Base-by-base conservation (phyloP, 2,797 vertebrate species). In the Toxotes lorentzi region DNA sequence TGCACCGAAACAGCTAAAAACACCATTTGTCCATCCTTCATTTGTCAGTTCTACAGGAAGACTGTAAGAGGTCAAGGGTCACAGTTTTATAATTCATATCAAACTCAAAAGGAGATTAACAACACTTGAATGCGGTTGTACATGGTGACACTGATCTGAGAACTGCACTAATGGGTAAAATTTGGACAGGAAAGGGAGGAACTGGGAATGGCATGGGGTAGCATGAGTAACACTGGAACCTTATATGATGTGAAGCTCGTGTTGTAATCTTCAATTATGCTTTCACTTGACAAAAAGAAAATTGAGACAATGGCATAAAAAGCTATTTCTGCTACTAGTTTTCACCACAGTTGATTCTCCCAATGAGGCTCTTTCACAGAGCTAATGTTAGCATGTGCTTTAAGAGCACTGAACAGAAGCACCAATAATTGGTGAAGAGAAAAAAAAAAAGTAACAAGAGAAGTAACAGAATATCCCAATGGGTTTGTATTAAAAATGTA, bases 31-130 rank as follows among this genome's bases (percentile, higher is more conserved):
- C 64, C 9, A 6, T 86, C 87, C 89, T 88, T 91, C 86, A 83
- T 88, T 72, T 76, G 45, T 85, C 56, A 71, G 63, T 77, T 65
- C 34, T 79, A 67, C 72, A 69, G 89, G 87, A 91, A 90, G 78
- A 89, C 84, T 75, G 73, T 12, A 45, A 61, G 68, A 82, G 73
- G 81, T 80, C 70, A 69, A 1, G 47, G 82, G 80, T 90, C 89
- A 89, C 84, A 88, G 89, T 86, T 87, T 65, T 50, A 73, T 32
- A 56, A 71, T 76, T 82, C 41, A 41, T 71, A 66, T 63, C 19
- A 45, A 78, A 78, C 71, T 80, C n/a, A 47, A 66, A 64, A 47
- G 58, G 73, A 86, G 70, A 53, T 78, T 34, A 54, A 70, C 38
- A 58, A 78, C 64, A 79, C 68, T 75, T 43, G 27, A 73, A 79